phyloP scores from a whole-genome alignment of 2,113 vertebrate genomes.

The Pseudopipra pipra region DNA sequence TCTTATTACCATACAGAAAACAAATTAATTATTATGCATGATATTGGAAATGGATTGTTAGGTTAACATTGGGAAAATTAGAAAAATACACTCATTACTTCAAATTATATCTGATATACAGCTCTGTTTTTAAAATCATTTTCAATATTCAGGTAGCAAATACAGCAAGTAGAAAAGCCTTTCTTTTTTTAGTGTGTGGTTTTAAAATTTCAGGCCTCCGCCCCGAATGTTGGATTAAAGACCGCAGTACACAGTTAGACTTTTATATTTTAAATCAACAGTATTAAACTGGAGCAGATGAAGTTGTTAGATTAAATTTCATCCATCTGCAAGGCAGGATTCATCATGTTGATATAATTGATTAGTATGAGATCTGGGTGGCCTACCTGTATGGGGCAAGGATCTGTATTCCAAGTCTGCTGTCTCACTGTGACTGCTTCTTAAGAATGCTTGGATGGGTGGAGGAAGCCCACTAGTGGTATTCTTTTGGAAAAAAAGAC shows the following conservation, averaged over 20 bases:
- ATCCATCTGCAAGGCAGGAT: not conserved
- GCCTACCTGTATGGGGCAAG: not conserved
- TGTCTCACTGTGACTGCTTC: not conserved
- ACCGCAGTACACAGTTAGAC: not conserved
- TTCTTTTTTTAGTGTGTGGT: not conserved
- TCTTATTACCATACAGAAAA: conserved; percentile 82
- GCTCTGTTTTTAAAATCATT: conserved; percentile 62
- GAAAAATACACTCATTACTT: conserved; percentile 77
- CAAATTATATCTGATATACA: conserved; percentile 76
- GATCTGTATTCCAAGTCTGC: not conserved
- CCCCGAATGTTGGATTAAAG: conserved; percentile 34
- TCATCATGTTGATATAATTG: not conserved
- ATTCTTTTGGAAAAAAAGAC: not conserved
- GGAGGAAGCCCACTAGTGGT: not conserved
- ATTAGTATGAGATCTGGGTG: not conserved
- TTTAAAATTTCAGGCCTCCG: not conserved
- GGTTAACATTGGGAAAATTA: conserved; percentile 73
- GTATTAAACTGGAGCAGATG: not conserved
- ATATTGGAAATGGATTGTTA: conserved; percentile 78
- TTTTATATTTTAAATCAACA: not conserved
- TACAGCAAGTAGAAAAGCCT: conserved; percentile 24
- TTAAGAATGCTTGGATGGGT: not conserved
- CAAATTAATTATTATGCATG: conserved; percentile 84
- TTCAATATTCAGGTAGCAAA: conserved; percentile 55
- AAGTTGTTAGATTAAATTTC: not conserved